Percentiles rank a stretch among this genome's conserved stretches.
Evolutionary conservation across 2,797 vertebrate species (phyloP).

Genomic region (Liparis tanakae): DNA sequence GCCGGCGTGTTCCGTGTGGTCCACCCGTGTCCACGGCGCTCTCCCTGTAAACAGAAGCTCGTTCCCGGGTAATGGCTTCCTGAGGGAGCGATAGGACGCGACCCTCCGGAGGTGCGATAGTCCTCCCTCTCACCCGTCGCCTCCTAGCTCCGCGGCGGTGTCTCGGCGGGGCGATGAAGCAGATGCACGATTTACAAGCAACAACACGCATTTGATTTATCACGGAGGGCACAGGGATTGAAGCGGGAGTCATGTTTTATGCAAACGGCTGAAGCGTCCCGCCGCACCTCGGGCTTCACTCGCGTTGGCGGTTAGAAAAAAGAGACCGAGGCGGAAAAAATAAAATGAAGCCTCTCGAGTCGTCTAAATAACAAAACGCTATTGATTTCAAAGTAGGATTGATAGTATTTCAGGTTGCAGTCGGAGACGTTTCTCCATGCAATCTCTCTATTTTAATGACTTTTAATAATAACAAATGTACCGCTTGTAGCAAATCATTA

Average conservation of each 20-base stretch:
- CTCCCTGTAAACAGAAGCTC: constrained; percentile 59
- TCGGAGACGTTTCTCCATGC: neutral
- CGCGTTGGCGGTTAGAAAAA: constrained; percentile 24
- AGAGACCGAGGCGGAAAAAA: constrained; percentile 16
- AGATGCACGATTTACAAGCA: constrained; percentile 71
- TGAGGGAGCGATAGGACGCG: constrained; percentile 67
- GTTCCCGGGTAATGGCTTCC: constrained; percentile 71
- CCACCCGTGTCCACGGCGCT: constrained; percentile 20
- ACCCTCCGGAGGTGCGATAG: constrained; percentile 51
- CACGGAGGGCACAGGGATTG: constrained; percentile 32
- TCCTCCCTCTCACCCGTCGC: constrained; percentile 60
- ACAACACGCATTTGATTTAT: constrained; percentile 59
- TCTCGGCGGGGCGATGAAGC: constrained; percentile 67
- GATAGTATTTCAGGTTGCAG: neutral
- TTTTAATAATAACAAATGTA: neutral
- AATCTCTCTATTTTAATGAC: constrained; percentile 25
- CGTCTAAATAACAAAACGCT: constrained; percentile 2
- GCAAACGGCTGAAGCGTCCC: constrained; percentile 25
- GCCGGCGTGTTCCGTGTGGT: constrained; percentile 42
- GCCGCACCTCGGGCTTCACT: constrained; percentile 12
- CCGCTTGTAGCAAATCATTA: constrained; percentile 9
- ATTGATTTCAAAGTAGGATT: neutral
- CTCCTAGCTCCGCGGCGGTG: constrained; percentile 66
- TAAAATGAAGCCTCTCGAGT: neutral
- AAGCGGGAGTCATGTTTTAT: constrained; percentile 46